A percentile compares a stretch with the other conserved stretches of the same genome.
Conservation (phyloP, 2,797 vertebrate genomes). For the Phrynocephalus forsythii region DNA sequence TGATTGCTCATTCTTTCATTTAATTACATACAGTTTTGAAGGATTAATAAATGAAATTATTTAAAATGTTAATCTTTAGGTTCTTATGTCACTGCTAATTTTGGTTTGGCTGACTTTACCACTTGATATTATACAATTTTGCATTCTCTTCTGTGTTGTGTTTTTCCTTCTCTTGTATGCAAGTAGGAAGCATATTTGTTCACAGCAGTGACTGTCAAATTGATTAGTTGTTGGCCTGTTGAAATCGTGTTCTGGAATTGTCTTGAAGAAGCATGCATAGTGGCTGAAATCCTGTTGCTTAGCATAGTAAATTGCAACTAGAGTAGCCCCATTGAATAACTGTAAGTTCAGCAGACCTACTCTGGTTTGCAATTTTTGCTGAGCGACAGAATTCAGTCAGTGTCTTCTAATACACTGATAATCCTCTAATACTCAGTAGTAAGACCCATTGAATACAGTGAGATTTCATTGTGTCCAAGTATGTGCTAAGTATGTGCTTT, state of each 20-base stretch:
- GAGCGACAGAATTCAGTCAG: too few relatives aligned
- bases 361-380: neutral
- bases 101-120: slow-evolving; percentile 21
- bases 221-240: neutral
- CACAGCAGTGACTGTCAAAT: neutral
- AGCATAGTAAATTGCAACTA: too few relatives aligned
- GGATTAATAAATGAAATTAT: slow-evolving; percentile 33
- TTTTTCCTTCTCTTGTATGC: neutral
- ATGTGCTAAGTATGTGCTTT: neutral
- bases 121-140: neutral
- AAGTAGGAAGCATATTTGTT: neutral
- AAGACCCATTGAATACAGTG: neutral
- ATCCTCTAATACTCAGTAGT: neutral
- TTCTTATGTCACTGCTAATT: neutral
- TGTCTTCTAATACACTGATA: neutral
- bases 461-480: neutral
- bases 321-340: neutral
- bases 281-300: neutral
- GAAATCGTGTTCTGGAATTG: neutral
- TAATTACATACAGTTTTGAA: slow-evolving; percentile 34
- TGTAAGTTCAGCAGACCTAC: neutral
- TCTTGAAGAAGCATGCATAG: neutral
- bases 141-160: neutral
- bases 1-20: neutral
- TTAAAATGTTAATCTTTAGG: slow-evolving; percentile 27